Evolutionary conservation across 2,797 vertebrate species (phyloP).

Genomic region (Choloepus didactylus): DNA sequence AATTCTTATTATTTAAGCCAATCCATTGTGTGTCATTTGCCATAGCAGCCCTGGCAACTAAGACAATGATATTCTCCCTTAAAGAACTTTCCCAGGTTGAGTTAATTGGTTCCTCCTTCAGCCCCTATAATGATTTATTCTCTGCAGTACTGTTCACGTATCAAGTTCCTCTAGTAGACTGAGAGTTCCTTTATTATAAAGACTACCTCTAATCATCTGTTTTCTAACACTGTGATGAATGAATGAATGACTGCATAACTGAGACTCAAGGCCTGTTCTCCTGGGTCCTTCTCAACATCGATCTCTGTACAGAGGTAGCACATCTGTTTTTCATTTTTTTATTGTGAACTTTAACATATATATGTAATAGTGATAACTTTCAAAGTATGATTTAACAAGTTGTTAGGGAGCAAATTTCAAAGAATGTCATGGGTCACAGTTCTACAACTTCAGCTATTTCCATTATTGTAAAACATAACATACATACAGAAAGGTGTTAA

Average conservation of each 20-base stretch:
- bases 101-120: not conserved
- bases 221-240: not conserved
- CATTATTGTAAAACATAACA: too few relatives aligned
- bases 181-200: not conserved
- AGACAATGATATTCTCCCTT: not conserved
- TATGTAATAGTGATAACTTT: too few relatives aligned
- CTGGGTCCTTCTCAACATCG: not conserved
- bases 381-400: too few relatives aligned
- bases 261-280: not conserved
- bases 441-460: too few relatives aligned
- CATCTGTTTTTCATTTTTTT: too few relatives aligned
- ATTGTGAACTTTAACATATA: too few relatives aligned
- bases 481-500: too few relatives aligned
- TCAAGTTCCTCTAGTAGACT: not conserved
- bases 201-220: not conserved
- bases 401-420: too few relatives aligned
- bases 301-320: constrained; percentile 18
- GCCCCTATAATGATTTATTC: not conserved
- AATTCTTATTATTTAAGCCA: too few relatives aligned
- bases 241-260: not conserved
- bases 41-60: too few relatives aligned
- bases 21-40: too few relatives aligned
- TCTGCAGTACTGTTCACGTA: not conserved
- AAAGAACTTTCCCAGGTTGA: not conserved
- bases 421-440: too few relatives aligned